phyloP scores from a whole-genome alignment of 2,888 invertebrate genomes.

The Drosophila niveifrons region DNA sequence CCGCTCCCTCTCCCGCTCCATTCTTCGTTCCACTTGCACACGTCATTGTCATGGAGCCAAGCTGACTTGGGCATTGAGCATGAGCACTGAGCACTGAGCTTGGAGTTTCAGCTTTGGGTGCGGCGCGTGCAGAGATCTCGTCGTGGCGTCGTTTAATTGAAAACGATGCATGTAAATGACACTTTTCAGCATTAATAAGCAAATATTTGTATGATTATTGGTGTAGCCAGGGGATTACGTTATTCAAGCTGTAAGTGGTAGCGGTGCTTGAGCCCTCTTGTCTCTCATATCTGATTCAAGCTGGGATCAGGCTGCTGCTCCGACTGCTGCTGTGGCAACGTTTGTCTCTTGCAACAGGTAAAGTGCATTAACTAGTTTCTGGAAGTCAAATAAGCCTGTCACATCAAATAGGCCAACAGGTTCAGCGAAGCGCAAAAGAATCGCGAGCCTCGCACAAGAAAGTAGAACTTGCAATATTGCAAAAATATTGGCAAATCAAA shows the following conservation, averaged over 20 bases:
- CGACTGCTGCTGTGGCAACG: slow-evolving; percentile 5
- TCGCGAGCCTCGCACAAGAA: slow-evolving; percentile 9
- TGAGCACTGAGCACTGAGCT: slow-evolving; percentile 1
- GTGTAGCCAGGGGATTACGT: slow-evolving; percentile 70
- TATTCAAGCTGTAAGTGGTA: slow-evolving; percentile 56
- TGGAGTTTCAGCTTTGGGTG: slow-evolving; percentile 52
- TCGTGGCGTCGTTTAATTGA: slow-evolving; percentile 78
- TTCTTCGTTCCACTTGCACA: slow-evolving; percentile 42
- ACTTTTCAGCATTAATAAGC: slow-evolving; percentile 83
- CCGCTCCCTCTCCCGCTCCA: not conserved
- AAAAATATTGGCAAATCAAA: not conserved
- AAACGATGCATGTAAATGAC: slow-evolving; percentile 83
- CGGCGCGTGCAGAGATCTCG: slow-evolving; percentile 63
- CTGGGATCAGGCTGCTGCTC: slow-evolving; percentile 16
- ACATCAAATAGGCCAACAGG: slow-evolving; percentile 46
- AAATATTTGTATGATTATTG: slow-evolving; percentile 81
- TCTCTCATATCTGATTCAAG: slow-evolving; percentile 63
- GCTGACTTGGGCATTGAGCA: slow-evolving; percentile 7
- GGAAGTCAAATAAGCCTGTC: slow-evolving; percentile 49
- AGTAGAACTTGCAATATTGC: not conserved
- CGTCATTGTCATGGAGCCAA: slow-evolving; percentile 50
- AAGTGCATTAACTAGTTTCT: slow-evolving; percentile 62
- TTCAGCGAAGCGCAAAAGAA: slow-evolving; percentile 20
- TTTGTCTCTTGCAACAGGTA: slow-evolving; percentile 52
- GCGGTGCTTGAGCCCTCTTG: slow-evolving; percentile 19